Base-by-base conservation (phyloP, 2,797 vertebrate species). In the Argentina silus region DNA sequence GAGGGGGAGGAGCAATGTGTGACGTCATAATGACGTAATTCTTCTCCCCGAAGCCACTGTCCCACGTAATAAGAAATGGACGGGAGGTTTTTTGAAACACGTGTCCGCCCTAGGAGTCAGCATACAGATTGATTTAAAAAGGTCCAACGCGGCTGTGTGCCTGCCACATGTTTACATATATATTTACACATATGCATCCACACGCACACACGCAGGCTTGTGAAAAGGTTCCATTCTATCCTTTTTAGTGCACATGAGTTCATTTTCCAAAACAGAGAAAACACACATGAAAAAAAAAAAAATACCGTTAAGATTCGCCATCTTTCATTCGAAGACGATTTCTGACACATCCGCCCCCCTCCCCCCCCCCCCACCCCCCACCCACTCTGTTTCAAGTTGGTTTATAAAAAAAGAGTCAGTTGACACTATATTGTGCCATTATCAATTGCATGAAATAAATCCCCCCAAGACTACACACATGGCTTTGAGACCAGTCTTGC, bases 81-180 rank as follows among this genome's bases (percentile, higher is more conserved):
- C 55, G 69, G 59, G 59, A 44, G 60, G 72, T 74, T 77, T 67
- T 87, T 78, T 66, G 80, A 88, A 79, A 87, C 77, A 80, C 81
- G 83, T 74, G 44, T 86, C 86, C 84, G 83, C 84, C 82, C 76
- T 57, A 85, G 82, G 85, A 85, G 84, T 85, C 88, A 90, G 90
- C 92, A 92, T 89, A 92, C 89, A 90, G 90, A 89, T 88, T 89
- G 93, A 93, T 92, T 89, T 92, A 92, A 89, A 93, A 87, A 90
- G 85, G 79, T 83, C 11, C 62, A 56, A 36, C 7, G 47, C 47
- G 23, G 64, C 19, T 67, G 47, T 75, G 78, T 79, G 81, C 72
- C 77, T 68, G 51, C 77, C 68, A 79, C 66, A 78, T 79, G 80
- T 83, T 76, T 76, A 81, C 75, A 74, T 74, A 79, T 77, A 79